Evolutionary conservation across 2,888 invertebrate species (phyloP).

Genomic region (Crepidodera aurea): DNA sequence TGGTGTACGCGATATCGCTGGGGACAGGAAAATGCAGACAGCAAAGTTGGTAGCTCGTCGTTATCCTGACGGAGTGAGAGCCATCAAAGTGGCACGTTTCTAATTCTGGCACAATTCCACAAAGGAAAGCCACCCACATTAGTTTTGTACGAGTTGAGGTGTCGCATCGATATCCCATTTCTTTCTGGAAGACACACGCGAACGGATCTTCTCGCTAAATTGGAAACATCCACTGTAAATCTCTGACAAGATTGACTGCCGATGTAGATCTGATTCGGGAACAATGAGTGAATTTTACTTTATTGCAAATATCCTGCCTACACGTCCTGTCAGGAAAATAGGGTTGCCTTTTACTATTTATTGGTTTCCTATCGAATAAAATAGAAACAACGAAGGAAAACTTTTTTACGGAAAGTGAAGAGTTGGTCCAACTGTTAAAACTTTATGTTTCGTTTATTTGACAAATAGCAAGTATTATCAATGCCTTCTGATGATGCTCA

Average conservation of each 20-base stretch:
- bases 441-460: too few species aligned
- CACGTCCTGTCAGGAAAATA: not conserved
- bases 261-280: constrained; percentile 15
- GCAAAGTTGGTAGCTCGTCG: not conserved
- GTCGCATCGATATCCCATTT: constrained; percentile 24
- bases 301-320: constrained; percentile 4
- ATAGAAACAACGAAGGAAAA: too few species aligned
- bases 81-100: constrained; percentile 41
- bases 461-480: too few species aligned
- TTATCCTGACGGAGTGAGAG: constrained; percentile 29
- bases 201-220: constrained; percentile 20
- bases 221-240: constrained; percentile 30
- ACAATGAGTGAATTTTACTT: constrained; percentile 8
- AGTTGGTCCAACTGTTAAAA: too few species aligned
- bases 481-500: too few species aligned
- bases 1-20: not conserved
- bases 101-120: constrained; percentile 32
- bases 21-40: not conserved
- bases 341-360: not conserved
- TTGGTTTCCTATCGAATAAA: too few species aligned
- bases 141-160: constrained; percentile 35
- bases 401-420: too few species aligned
- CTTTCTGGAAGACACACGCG: constrained; percentile 12
- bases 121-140: constrained; percentile 36
- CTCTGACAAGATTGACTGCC: constrained; percentile 26